phyloP scores from a whole-genome alignment of 1,140 invertebrate species.

The Coptotermes formosanus region DNA sequence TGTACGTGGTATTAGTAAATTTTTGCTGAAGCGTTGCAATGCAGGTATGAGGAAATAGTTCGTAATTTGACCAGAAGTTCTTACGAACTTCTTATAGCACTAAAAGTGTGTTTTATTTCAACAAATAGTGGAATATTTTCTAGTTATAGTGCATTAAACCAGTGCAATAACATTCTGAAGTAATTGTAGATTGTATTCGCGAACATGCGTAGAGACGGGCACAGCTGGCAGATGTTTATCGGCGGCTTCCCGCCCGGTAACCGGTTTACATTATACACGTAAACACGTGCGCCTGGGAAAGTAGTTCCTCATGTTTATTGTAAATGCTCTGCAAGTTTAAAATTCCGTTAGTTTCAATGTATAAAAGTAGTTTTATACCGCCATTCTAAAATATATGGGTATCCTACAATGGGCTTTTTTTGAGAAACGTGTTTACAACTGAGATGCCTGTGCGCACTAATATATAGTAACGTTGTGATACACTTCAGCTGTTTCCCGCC shows the following conservation, averaged over 20 bases:
- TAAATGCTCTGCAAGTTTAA: no score
- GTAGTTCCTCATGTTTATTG: constrained; percentile 26
- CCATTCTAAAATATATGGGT: neutral
- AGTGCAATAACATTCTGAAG: neutral
- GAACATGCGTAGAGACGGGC: neutral
- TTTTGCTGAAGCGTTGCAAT: no score
- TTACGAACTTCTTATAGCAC: no score
- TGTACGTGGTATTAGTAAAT: no score
- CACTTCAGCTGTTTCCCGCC: constrained; percentile 66
- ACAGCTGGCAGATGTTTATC: constrained; percentile 33
- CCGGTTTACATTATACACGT: constrained; percentile 21
- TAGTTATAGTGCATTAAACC: no score
- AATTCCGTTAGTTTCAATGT: neutral
- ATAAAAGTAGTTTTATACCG: neutral
- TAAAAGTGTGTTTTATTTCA: no score
- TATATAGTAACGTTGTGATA: constrained; percentile 27
- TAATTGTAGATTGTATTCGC: neutral
- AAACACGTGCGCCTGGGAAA: neutral
- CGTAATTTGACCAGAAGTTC: no score
- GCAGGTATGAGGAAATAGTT: no score
- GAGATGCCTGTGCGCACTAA: constrained; percentile 21
- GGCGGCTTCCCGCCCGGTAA: constrained; percentile 31
- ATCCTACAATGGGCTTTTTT: neutral
- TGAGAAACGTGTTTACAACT: constrained; percentile 25
- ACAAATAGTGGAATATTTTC: no score